Conservation (phyloP, 2,113 vertebrate genomes). For the Etheostoma spectabile region DNA sequence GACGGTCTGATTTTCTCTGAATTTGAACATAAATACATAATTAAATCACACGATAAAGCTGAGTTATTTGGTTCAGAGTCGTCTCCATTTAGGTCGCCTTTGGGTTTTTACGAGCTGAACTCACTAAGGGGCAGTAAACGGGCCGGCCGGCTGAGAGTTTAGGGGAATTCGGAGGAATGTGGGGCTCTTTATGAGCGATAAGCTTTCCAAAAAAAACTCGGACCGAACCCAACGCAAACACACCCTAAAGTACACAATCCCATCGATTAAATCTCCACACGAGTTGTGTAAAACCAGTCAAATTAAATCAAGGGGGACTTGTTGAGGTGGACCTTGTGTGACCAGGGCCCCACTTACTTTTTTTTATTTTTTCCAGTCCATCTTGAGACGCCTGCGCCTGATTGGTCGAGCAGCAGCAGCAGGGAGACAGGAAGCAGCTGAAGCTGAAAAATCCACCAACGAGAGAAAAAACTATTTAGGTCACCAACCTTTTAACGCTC, state of each 20-base stretch:
- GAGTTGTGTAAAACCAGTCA: no score
- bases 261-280: neutral
- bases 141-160: neutral
- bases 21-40: no score
- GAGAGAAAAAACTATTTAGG: no score
- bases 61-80: neutral
- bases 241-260: neutral
- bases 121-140: neutral
- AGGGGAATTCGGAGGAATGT: slow-evolving; percentile 18
- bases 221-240: neutral
- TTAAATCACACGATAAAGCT: neutral
- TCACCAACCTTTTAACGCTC: no score
- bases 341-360: neutral
- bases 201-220: slow-evolving; percentile 2
- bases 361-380: no score
- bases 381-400: neutral
- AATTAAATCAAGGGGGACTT: neutral
- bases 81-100: neutral
- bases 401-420: neutral
- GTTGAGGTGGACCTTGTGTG: neutral
- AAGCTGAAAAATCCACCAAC: no score
- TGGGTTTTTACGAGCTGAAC: neutral
- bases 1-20: no score
- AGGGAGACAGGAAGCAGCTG: no score
- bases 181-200: slow-evolving; percentile 3